phyloP scores from a whole-genome alignment of 2,113 vertebrate species.

The Capricornis sumatraensis region DNA sequence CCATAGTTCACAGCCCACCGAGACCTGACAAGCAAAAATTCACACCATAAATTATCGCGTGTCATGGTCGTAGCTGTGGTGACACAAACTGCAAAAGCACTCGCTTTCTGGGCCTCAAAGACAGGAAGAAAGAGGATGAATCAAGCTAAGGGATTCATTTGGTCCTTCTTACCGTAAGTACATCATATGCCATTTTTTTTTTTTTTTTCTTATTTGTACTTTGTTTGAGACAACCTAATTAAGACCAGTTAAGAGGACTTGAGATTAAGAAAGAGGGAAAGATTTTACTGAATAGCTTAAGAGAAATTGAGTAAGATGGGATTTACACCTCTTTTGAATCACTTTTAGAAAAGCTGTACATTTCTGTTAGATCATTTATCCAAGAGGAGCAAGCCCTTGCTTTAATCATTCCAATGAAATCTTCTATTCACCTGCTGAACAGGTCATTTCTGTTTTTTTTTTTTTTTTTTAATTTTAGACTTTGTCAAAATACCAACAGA shows the following conservation, averaged over 20 bases:
- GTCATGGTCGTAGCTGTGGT: background rate
- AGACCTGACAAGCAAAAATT: background rate
- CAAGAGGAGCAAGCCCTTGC: background rate
- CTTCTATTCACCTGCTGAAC: background rate
- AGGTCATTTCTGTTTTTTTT: background rate
- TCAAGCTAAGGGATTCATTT: background rate
- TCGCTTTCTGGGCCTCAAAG: background rate
- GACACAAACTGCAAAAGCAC: background rate
- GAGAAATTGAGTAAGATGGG: conserved; percentile 28
- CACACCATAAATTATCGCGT: background rate
- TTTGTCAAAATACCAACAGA: background rate
- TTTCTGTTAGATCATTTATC: background rate
- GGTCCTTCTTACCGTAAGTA: background rate
- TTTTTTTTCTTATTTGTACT: conserved; percentile 26
- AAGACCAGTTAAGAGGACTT: background rate
- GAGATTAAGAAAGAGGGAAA: conserved; percentile 30
- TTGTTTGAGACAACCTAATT: conserved; percentile 42
- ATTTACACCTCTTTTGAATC: conserved; percentile 57
- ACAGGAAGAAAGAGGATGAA: background rate
- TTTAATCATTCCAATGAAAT: conserved; percentile 45
- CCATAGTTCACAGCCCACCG: background rate
- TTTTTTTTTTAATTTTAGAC: background rate
- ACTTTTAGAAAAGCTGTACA: conserved; percentile 53
- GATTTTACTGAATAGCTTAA: conserved; percentile 61
- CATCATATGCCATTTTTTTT: background rate